Evolutionary conservation across 2,888 invertebrate genomes (phyloP).

Genomic region (Alloscopus bannaensis): DNA sequence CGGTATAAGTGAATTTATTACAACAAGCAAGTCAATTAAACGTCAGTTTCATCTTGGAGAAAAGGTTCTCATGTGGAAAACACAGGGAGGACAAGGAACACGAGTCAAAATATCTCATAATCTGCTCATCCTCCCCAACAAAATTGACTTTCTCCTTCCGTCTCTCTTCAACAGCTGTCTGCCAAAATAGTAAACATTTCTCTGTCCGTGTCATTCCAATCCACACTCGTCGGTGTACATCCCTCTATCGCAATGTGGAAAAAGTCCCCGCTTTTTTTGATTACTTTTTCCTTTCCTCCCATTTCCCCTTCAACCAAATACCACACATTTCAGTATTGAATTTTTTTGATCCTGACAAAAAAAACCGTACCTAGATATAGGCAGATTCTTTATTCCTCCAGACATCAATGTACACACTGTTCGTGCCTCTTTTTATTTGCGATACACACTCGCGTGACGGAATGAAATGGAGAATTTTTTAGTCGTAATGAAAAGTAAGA

Average conservation of each 20-base stretch:
- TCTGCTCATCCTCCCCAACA: conserved; percentile 30
- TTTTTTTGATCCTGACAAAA: too few relatives aligned
- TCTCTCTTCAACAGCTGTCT: conserved; percentile 27
- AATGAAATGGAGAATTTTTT: not conserved
- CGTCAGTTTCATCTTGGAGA: conserved; percentile 54
- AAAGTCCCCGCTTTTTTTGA: conserved; percentile 9
- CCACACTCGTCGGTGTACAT: not conserved
- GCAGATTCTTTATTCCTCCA: too few relatives aligned
- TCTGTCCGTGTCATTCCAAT: conserved; percentile 23
- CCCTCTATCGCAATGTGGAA: not conserved
- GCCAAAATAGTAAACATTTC: conserved; percentile 18
- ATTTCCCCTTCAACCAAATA: not conserved
- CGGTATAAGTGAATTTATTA: conserved; percentile 50
- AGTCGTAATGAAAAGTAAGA: not conserved
- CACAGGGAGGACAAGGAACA: conserved; percentile 44
- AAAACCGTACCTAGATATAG: too few relatives aligned
- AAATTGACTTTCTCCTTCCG: conserved; percentile 39
- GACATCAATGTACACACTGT: too few relatives aligned
- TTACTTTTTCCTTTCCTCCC: conserved; percentile 16
- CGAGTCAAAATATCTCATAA: conserved; percentile 54
- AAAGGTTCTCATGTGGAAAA: conserved; percentile 14
- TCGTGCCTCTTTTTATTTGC: too few relatives aligned
- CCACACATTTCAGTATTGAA: too few relatives aligned
- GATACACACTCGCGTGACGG: not conserved
- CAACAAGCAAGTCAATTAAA: conserved; percentile 60